These are phyloP conservation scores for Pangasianodon gigas DNA, from an alignment of 2,113 vertebrate genomes.

Conservation along the genomic window DNA sequence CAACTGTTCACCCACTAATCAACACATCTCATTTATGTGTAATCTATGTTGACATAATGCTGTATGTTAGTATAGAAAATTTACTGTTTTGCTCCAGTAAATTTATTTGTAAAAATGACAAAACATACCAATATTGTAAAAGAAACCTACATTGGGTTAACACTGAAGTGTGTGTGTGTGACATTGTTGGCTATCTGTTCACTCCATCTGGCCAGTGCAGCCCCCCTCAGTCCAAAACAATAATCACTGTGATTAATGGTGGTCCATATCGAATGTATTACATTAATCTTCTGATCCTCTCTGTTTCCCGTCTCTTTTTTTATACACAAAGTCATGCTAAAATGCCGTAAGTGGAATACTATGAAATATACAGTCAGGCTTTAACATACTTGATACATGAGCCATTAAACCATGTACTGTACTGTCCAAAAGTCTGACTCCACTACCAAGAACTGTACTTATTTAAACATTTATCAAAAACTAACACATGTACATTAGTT, in stretches of 20 bases:
- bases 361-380: background rate
- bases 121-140: background rate
- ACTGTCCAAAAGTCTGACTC: constrained; percentile 3
- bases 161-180: background rate
- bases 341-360: background rate
- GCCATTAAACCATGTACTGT: background rate
- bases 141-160: background rate
- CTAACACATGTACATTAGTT: background rate
- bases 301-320: background rate
- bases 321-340: background rate
- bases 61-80: background rate
- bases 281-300: background rate
- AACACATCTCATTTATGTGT: background rate
- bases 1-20: background rate
- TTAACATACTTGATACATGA: background rate
- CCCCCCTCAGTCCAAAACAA: background rate
- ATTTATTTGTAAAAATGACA: background rate
- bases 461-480: background rate
- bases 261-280: background rate
- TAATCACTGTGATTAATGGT: constrained; percentile 7
- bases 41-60: background rate
- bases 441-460: background rate
- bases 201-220: background rate
- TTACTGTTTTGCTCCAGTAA: background rate
- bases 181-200: background rate